Percentiles rank a stretch among this genome's conserved stretches.
phyloP scores from a whole-genome alignment of 2,113 vertebrate genomes.

The Triplophysa tibetana region DNA sequence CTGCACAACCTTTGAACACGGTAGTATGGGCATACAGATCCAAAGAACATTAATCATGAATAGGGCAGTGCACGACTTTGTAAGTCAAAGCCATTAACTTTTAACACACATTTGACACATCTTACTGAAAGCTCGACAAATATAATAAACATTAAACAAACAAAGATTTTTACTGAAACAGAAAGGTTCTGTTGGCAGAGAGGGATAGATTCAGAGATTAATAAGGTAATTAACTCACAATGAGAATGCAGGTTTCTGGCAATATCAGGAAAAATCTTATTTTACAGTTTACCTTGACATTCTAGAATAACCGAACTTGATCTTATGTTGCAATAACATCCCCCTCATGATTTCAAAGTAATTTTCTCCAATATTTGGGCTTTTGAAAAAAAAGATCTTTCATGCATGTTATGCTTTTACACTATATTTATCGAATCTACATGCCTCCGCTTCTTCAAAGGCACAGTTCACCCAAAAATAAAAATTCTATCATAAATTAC shows the following conservation, averaged over 20 bases:
- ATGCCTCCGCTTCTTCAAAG: not conserved
- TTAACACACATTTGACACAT: not conserved
- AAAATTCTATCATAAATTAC: too few species aligned
- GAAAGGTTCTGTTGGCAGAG: not conserved
- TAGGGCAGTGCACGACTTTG: not conserved
- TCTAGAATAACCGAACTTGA: not conserved
- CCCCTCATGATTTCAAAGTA: too few species aligned
- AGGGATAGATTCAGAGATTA: not conserved
- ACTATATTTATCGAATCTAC: too few species aligned
- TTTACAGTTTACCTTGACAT: too few species aligned
- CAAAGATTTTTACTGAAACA: not conserved
- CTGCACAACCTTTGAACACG: not conserved
- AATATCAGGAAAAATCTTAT: not conserved
- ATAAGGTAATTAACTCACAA: too few species aligned
- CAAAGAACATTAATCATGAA: not conserved
- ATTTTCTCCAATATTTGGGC: too few species aligned
- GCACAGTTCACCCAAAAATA: too few species aligned
- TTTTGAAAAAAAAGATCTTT: too few species aligned
- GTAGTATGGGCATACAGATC: too few species aligned
- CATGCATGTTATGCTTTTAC: too few species aligned
- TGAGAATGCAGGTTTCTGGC: too few species aligned
- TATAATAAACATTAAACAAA: not conserved
- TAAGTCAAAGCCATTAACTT: not conserved
- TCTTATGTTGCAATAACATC: not conserved
- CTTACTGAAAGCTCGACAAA: not conserved